Percentiles rank a stretch among this genome's conserved stretches.
Conservation (phyloP, 2,113 vertebrate species). For the Myxocyprinus asiaticus region DNA sequence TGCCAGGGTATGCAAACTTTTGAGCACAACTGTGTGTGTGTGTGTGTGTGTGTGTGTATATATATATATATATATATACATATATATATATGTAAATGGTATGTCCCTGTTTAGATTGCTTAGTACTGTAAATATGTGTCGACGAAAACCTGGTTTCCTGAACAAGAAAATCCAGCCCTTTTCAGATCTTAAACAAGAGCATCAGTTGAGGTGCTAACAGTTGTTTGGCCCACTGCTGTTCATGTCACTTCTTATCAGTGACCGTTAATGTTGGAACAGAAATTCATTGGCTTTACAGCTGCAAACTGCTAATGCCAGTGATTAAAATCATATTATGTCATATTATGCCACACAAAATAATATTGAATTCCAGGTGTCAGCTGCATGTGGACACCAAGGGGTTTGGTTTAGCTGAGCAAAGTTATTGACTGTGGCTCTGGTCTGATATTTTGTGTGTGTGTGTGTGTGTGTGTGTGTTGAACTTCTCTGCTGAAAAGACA, state of each 20-base stretch:
- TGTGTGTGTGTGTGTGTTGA: neutral
- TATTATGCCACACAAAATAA: constrained; percentile 1
- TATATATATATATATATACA: too few relatives aligned
- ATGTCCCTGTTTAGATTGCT: too few relatives aligned
- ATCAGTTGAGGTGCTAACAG: neutral
- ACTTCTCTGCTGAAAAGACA: neutral
- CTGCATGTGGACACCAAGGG: neutral
- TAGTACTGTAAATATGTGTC: too few relatives aligned
- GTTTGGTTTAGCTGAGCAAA: neutral
- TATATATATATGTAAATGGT: too few relatives aligned
- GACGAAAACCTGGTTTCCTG: too few relatives aligned
- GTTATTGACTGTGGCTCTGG: neutral
- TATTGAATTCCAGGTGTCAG: constrained; percentile 12
- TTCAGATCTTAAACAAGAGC: neutral
- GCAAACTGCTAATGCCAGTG: constrained; percentile 10
- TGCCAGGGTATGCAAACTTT: too few relatives aligned
- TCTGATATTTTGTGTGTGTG: neutral
- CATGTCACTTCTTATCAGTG: constrained; percentile 9
- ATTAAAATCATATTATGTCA: constrained; percentile 5
- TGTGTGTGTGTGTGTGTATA: too few relatives aligned
- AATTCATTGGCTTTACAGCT: constrained; percentile 1
- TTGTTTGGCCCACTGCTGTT: neutral
- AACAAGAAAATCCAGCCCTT: too few relatives aligned
- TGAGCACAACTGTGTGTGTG: too few relatives aligned
- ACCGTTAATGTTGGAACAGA: constrained; percentile 12